Evolutionary conservation across 2,888 invertebrate species (phyloP).

Genomic region (Hylaea fasciaria): DNA sequence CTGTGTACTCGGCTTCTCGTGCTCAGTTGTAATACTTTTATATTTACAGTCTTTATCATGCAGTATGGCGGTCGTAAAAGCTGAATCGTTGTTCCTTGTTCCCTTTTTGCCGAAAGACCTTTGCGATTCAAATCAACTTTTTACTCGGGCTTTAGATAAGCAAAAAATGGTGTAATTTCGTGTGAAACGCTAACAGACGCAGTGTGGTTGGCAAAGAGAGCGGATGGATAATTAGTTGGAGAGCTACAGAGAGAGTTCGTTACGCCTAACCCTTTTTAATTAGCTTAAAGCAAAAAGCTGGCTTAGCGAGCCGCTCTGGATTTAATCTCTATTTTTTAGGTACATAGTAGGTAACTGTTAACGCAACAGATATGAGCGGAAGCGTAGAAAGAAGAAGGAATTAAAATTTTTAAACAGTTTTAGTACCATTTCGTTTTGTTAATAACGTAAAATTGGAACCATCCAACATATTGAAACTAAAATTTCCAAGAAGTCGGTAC

Average conservation of each 20-base stretch:
- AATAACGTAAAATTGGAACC: too few relatives aligned
- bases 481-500: too few relatives aligned
- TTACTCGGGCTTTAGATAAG: conserved; percentile 48
- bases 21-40: conserved; percentile 39
- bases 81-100: conserved; percentile 35
- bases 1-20: conserved; percentile 31
- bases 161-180: conserved; percentile 35
- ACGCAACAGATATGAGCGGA: neutral
- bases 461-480: too few relatives aligned
- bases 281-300: conserved; percentile 27
- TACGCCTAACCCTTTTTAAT: conserved; percentile 29
- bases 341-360: too few relatives aligned
- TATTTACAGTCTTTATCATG: conserved; percentile 46
- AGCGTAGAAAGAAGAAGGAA: neutral
- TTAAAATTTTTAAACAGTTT: too few relatives aligned
- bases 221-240: conserved; percentile 26
- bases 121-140: conserved; percentile 48
- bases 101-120: conserved; percentile 37
- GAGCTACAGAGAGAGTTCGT: conserved; percentile 18
- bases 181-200: conserved; percentile 18
- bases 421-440: too few relatives aligned
- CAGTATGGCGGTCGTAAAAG: conserved; percentile 49
- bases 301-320: conserved; percentile 11
- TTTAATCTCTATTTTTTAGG: conserved; percentile 6
- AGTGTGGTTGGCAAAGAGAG: conserved; percentile 22